phyloP scores from a whole-genome alignment of 2,113 vertebrate genomes.

The Ictalurus furcatus region DNA sequence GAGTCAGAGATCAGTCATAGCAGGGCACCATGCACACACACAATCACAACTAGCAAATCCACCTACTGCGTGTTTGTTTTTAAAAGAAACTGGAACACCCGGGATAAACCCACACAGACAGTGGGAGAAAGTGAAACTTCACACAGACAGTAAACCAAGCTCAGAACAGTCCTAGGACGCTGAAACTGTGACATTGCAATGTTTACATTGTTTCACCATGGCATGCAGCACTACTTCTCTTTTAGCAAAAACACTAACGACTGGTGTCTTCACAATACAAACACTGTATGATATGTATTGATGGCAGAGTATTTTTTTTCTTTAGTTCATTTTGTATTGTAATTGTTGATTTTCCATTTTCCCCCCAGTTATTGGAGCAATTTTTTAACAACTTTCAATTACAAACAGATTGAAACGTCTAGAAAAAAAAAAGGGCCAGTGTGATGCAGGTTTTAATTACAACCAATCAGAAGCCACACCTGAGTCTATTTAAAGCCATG shows the following conservation, averaged over 20 bases:
- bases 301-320: neutral
- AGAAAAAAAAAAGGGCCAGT: no score
- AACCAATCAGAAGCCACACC: no score
- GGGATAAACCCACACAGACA: no score
- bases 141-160: neutral
- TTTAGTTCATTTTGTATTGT: neutral
- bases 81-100: no score
- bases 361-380: neutral
- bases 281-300: neutral
- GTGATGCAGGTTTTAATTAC: no score
- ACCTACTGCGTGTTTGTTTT: no score
- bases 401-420: neutral
- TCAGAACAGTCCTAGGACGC: neutral
- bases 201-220: neutral
- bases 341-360: neutral
- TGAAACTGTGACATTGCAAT: neutral
- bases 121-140: no score
- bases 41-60: neutral
- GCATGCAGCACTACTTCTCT: neutral
- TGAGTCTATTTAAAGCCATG: no score
- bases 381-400: neutral
- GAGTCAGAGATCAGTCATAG: neutral
- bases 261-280: neutral
- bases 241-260: neutral
- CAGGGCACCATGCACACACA: neutral